Base-by-base conservation (phyloP, 2,113 vertebrate species). In the Triplophysa rosa region DNA sequence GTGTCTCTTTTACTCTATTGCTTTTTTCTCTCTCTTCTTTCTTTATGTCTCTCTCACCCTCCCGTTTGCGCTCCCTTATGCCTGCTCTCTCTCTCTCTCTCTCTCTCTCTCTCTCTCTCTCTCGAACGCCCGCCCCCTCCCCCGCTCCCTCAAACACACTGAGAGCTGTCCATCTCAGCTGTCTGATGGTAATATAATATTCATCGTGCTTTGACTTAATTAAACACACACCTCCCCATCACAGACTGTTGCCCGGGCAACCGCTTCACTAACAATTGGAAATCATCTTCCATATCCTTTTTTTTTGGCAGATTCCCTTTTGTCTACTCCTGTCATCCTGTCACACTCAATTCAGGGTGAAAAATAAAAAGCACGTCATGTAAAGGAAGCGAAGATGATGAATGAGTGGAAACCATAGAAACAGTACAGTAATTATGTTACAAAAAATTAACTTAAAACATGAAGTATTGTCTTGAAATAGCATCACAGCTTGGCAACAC, bases 241-340 rank as follows among this genome's bases (percentile, higher is more conserved):
- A 83, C 81, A 42, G 17, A 62, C 68, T 80, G 85, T 84, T 80
- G 81, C 79, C 76, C 45, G 63, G 85, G 83, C 78, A 80, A 85
- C 69, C 62, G 21, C 73, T 65, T 61, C 49, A 73, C 56, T 56
- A 52, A 62, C 40, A 65, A 62, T 63, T 67, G 67, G 76, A 83
- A 80, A 78, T 21, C 3, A 78, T 63, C 58, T 26, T 52, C 12
- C 61, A 42, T 33, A 23, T 77, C 19, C 24, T 33, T 64, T 14
- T 49, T 74, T 56, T 47, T 2, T 14, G 12, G 45, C 21, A 74
- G 45, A 45, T 74, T 26, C 14, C 5, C 62, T 23, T 74, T 62
- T 45, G 33, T 62, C 37, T 62, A n/a, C 9, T 62, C 37, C 58
- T 62, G 23, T 62, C 40, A 47, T 47, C 40, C 58, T 26, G 37